Base-by-base conservation (phyloP, 2,888 invertebrate species). In the Aphelenchoides bicaudatus region DNA sequence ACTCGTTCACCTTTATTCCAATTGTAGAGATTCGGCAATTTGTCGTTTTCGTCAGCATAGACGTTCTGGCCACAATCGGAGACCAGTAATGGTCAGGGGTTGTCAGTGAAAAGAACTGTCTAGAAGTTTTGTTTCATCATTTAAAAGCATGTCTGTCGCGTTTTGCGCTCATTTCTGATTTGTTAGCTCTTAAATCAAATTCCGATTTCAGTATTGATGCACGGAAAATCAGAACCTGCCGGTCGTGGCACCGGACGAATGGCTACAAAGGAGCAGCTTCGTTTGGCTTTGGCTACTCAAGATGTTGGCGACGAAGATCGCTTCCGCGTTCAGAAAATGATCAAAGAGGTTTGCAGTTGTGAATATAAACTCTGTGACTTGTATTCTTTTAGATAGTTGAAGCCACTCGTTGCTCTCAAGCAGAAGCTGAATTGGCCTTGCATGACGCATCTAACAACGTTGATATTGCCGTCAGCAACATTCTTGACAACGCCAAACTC, bases 381-480 rank as follows among this genome's bases (percentile, higher is more conserved):
- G 37, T 28, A 5, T 51, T 46, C n/a, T 56, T 60, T 66, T 51
- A 74, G 75, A 68, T 75, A 43, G 70, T 74, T 38, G 75, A 75
- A 56, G 63, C 70, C 34, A 73, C 75, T 31, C 65, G 70, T 46
- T 75, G 75, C 57, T 65, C 73, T 52, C 63, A 64, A 49, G 39
- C 70, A 47, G 66, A 71, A 47, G 75, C 75, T 8, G 75, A 75
- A 55, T 60, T 74, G 19, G 75, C 75, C 8, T 60, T 75, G 16
- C 61, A 61, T 49, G 75, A 75, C 58, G 59, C 65, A 43, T 67
- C 69, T 37, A 73, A 71, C 56, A 64, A 70, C 58, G 62, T 74
- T 21, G 62, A 67, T 28, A 65, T 59, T 5, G 75, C 75, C 10
- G 70, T 75, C 19, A 61, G 68, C 28, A 59, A 66, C 39, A 71